These are phyloP conservation scores for Python bivittatus DNA, from an alignment of 2,113 vertebrate species.

Conservation along the genomic window DNA sequence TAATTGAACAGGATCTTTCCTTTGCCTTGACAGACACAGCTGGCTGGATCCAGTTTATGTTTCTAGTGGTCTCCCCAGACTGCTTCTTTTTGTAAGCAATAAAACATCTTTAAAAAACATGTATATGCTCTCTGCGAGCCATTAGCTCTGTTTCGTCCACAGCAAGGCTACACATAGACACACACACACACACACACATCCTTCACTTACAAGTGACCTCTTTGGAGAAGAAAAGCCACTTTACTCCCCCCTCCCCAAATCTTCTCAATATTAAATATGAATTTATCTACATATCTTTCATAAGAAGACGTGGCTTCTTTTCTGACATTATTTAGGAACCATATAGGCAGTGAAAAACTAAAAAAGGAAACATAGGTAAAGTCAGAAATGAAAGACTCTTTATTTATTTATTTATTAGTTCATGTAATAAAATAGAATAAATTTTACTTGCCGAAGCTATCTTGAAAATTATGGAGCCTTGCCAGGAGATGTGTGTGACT, in stretches of 20 bases:
- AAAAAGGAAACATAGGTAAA: slow-evolving; percentile 66
- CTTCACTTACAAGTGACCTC: slow-evolving; percentile 82
- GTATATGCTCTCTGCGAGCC: slow-evolving; percentile 80
- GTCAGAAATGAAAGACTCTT: slow-evolving; percentile 13
- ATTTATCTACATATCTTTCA: slow-evolving; percentile 83
- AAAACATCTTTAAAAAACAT: slow-evolving; percentile 88
- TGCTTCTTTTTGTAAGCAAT: slow-evolving; percentile 83
- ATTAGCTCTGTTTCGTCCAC: slow-evolving; percentile 81
- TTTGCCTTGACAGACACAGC: slow-evolving; percentile 77
- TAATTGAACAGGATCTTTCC: slow-evolving; percentile 89
- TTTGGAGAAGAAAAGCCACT: slow-evolving; percentile 71
- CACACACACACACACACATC: slow-evolving; percentile 36
- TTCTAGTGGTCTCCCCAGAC: slow-evolving; percentile 81
- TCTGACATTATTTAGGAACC: slow-evolving; percentile 82
- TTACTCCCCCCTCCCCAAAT: slow-evolving; percentile 60
- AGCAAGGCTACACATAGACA: slow-evolving; percentile 69
- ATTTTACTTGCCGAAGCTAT: slow-evolving; percentile 67
- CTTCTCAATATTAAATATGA: slow-evolving; percentile 83
- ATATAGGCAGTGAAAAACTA: slow-evolving; percentile 68
- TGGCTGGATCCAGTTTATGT: slow-evolving; percentile 85
- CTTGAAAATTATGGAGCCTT: slow-evolving; percentile 63
- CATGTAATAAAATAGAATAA: slow-evolving; percentile 68
- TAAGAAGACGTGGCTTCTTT: slow-evolving; percentile 73
- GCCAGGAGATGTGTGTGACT: slow-evolving; percentile 42
- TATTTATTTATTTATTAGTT: slow-evolving; percentile 65